phyloP scores from a whole-genome alignment of 2,888 invertebrate genomes.

The Clostera curtula region DNA sequence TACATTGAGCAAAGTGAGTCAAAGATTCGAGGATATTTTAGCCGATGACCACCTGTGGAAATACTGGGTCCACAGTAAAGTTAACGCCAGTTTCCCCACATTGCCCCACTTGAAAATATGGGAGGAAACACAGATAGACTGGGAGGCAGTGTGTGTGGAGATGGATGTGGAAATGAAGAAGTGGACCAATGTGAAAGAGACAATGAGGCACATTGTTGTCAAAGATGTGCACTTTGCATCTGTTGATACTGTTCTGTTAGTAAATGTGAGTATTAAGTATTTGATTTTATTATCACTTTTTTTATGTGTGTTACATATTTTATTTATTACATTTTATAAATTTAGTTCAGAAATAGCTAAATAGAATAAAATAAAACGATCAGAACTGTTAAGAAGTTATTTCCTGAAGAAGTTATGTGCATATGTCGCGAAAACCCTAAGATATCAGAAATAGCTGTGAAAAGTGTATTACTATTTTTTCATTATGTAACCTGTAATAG shows the following conservation, averaged over 20 bases:
- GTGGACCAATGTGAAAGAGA: conserved; percentile 67
- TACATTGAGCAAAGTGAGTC: conserved; percentile 70
- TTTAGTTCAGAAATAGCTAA: no score
- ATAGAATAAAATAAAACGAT: no score
- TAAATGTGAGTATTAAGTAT: conserved; percentile 73
- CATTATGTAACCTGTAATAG: no score
- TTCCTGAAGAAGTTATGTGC: no score
- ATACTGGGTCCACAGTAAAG: conserved; percentile 60
- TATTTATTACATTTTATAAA: no score
- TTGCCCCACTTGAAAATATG: conserved; percentile 47
- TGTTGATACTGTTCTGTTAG: conserved; percentile 73
- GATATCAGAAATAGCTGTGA: no score
- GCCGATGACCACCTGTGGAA: conserved; percentile 75
- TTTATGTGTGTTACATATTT: no score
- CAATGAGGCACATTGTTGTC: conserved; percentile 63
- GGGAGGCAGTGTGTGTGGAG: conserved; percentile 75
- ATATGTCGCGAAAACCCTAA: no score
- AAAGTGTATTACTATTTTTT: no score
- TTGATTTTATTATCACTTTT: no score
- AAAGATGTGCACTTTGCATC: conserved; percentile 73
- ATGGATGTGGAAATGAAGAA: conserved; percentile 73
- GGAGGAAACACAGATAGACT: conserved; percentile 60
- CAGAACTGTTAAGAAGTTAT: no score
- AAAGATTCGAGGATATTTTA: conserved; percentile 71
- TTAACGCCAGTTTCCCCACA: conserved; percentile 50